Evolutionary conservation across 30 jellyfish, hydroid and myxozoan genomes (phyloP).

Genomic region (Rhopilema esculentum): DNA sequence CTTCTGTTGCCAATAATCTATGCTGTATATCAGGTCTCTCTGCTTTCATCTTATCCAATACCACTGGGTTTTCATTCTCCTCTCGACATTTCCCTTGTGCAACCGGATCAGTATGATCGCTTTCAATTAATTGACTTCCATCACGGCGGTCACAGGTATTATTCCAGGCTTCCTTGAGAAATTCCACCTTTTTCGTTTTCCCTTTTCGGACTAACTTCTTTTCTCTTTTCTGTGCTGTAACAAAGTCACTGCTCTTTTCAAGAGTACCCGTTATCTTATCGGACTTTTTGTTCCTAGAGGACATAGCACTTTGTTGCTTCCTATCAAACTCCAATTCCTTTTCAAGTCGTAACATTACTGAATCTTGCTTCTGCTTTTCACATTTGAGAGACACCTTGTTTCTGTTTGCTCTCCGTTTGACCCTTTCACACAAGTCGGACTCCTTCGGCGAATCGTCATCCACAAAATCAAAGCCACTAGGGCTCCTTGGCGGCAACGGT

Average conservation of each 20-base stretch:
- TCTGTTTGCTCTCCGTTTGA: constrained; percentile 26
- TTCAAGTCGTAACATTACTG: not conserved
- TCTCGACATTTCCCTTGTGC: not conserved
- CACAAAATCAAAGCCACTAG: constrained; percentile 17
- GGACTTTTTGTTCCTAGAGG: not conserved
- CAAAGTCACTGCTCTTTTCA: not conserved
- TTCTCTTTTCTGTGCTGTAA: not conserved
- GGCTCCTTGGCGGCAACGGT: not conserved
- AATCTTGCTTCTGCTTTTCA: not conserved
- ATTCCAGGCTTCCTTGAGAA: not conserved
- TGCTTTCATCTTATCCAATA: not conserved
- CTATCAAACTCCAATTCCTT: not conserved
- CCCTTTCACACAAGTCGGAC: constrained; percentile 28
- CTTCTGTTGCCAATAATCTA: not conserved
- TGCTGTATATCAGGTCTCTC: not conserved
- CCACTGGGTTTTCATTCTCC: constrained; percentile 1
- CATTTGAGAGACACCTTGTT: not conserved
- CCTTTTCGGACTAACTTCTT: not conserved
- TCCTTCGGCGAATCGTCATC: constrained; percentile 14
- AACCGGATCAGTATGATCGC: not conserved
- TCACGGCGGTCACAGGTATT: not conserved
- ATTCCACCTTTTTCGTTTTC: not conserved
- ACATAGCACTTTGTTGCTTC: not conserved
- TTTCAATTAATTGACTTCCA: not conserved
- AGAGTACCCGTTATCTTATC: not conserved